Conservation (phyloP, 2,797 vertebrate genomes). For the Gallirallus australis region DNA sequence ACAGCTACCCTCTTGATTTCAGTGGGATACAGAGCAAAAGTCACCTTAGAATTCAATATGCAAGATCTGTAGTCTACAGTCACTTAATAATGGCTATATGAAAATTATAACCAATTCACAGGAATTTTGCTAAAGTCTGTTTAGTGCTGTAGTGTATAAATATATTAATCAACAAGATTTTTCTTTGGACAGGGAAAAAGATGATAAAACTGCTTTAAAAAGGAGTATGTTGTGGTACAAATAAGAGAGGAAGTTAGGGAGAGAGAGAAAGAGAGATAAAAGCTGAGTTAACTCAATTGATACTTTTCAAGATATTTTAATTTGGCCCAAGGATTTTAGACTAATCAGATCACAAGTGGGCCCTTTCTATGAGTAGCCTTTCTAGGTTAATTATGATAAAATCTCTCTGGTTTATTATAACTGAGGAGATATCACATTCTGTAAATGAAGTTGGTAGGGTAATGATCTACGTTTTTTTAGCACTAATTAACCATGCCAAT, state of each 20-base stretch:
- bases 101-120: not conserved
- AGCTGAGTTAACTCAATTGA: not conserved
- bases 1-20: not conserved
- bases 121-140: not conserved
- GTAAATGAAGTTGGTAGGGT: conserved; percentile 1
- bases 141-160: not conserved
- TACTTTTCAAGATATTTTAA: not conserved
- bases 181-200: not conserved
- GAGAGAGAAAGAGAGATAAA: not conserved
- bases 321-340: conserved; percentile 11
- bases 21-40: not conserved
- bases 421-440: not conserved
- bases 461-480: not conserved
- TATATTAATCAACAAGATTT: not conserved
- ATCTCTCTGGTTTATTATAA: not conserved
- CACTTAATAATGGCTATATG: not conserved
- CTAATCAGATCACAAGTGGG: conserved; percentile 9
- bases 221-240: not conserved
- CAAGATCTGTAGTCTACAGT: not conserved
- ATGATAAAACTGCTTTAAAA: not conserved
- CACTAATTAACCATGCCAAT: conserved; percentile 13
- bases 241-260: not conserved
- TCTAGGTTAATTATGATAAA: conserved; percentile 29
- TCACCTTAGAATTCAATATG: not conserved
- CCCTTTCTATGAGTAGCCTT: not conserved